A percentile compares a stretch with the other conserved stretches of the same genome.
These are phyloP conservation scores for honey bee (Apis mellifera) DNA, from an alignment of 1,140 invertebrate genomes.

Conservation along the genomic window Amel_HAv3.1 CM009938.2:10911501-10912000, in stretches of 20 bases:
- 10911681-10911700: no score
- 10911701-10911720: no score
- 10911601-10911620: no score
- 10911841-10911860: constrained; percentile 63
- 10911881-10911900: constrained; percentile 3
- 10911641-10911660: no score
- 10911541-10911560: no score
- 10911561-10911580: no score
- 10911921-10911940: constrained; percentile 37
- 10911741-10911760: constrained; percentile 28
- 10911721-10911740: not conserved
- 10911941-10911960: not conserved
- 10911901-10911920: constrained; percentile 52
- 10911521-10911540: no score
- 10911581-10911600: no score
- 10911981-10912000: not conserved
- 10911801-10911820: constrained; percentile 58
- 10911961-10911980: not conserved
- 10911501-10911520: not conserved
- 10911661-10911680: no score
- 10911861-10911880: constrained; percentile 46
- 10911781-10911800: constrained; percentile 62
- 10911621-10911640: no score
- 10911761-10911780: constrained; percentile 40
- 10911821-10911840: constrained; percentile 60